Percentiles rank a stretch among this genome's conserved stretches.
Evolutionary conservation across 2,113 vertebrate genomes (phyloP).

Genomic region (Nymphicus hollandicus): DNA sequence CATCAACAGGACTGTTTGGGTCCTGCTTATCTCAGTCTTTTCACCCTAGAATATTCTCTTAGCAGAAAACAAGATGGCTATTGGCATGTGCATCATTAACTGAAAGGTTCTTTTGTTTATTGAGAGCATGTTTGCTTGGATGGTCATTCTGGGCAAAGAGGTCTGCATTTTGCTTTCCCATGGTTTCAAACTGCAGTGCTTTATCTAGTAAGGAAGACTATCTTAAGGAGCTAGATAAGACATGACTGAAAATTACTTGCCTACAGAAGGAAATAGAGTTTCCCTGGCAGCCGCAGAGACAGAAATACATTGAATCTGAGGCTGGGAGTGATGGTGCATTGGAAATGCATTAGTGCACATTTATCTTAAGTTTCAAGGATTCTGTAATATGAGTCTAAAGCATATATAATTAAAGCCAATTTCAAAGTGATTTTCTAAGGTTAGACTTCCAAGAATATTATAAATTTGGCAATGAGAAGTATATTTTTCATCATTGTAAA

Average conservation of each 20-base stretch:
- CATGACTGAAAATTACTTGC: neutral
- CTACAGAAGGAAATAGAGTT: neutral
- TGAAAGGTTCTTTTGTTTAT: neutral
- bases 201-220: neutral
- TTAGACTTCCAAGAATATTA: neutral
- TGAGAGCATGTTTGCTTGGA: neutral
- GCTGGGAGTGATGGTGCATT: neutral
- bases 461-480: neutral
- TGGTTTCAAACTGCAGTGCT: neutral
- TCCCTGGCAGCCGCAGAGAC: neutral
- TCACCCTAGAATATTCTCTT: neutral
- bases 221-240: neutral
- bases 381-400: neutral
- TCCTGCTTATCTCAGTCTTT: neutral
- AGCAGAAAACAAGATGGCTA: neutral
- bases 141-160: neutral
- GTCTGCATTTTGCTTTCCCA: neutral
- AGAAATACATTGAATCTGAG: neutral
- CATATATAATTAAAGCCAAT: neutral
- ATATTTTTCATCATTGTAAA: neutral
- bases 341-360: neutral
- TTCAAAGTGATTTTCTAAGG: neutral
- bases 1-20: neutral
- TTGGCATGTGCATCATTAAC: neutral
- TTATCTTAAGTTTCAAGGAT: neutral